Percentiles rank a stretch among this genome's conserved stretches.
Evolutionary conservation across 2,113 vertebrate genomes (phyloP).

Genomic region (Zosterops hypoxanthus): DNA sequence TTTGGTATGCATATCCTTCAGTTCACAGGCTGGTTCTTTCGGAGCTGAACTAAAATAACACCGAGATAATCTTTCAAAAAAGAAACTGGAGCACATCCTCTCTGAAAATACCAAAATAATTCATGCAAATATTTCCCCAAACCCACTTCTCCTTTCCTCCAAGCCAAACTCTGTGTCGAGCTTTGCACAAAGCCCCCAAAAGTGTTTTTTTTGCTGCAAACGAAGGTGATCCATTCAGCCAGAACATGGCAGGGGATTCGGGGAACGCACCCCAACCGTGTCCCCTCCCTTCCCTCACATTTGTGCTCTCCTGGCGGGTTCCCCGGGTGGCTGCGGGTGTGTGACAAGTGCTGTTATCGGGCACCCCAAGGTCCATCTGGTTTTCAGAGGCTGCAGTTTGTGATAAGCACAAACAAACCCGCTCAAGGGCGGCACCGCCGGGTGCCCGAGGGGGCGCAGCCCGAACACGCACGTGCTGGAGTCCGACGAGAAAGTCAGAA

Average conservation of each 20-base stretch:
- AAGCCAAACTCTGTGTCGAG: background rate
- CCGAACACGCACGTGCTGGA: background rate
- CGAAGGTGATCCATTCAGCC: background rate
- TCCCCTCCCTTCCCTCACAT: accelerated
- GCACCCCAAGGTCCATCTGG: background rate
- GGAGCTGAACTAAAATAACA: background rate
- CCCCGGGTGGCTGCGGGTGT: accelerated
- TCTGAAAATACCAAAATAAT: background rate
- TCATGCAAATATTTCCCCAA: background rate
- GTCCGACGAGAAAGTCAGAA: background rate
- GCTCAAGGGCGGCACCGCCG: background rate
- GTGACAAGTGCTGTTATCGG: accelerated
- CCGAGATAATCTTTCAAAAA: background rate
- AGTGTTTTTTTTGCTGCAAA: background rate
- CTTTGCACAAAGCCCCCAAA: background rate
- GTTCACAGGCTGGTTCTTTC: background rate
- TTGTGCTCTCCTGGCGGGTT: accelerated
- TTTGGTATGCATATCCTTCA: background rate
- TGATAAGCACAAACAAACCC: accelerated
- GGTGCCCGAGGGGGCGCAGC: background rate
- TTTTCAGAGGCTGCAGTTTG: background rate
- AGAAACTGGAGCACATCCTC: background rate
- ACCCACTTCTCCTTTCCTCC: background rate
- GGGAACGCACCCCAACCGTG: background rate
- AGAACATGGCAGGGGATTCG: no score